These are phyloP conservation scores for Frankliniella intonsa DNA, from an alignment of 2,888 invertebrate species.

Conservation along the genomic window DNA sequence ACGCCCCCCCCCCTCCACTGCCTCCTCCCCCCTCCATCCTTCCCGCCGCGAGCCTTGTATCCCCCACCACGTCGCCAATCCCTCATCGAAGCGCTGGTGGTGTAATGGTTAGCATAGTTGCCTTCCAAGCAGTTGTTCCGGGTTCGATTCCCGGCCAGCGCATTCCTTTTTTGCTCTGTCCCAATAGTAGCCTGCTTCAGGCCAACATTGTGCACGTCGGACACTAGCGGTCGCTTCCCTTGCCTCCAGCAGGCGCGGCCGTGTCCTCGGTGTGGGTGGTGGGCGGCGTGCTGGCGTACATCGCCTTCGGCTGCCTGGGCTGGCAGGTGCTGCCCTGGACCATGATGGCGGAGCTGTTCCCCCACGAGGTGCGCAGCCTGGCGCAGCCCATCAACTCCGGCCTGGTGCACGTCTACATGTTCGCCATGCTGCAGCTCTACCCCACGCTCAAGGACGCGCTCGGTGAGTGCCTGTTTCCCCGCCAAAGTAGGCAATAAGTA, in stretches of 20 bases:
- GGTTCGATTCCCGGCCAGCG: slow-evolving; percentile 44
- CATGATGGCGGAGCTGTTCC: slow-evolving; percentile 61
- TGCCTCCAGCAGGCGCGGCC: background rate
- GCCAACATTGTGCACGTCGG: too few species aligned
- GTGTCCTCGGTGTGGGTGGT: slow-evolving; percentile 43
- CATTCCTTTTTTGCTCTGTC: too few species aligned
- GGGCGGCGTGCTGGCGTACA: slow-evolving; percentile 52
- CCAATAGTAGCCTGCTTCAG: too few species aligned
- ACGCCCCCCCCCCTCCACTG: too few species aligned
- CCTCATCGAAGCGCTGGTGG: slow-evolving; percentile 40
- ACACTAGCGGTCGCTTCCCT: too few species aligned
- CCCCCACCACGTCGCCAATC: too few species aligned
- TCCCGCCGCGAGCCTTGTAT: too few species aligned
- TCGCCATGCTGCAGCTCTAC: slow-evolving; percentile 54
- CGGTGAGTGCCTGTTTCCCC: too few species aligned
- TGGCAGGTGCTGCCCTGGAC: slow-evolving; percentile 60
- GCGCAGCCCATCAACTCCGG: slow-evolving; percentile 57
- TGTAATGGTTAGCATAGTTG: slow-evolving; percentile 46
- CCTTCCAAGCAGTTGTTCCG: slow-evolving; percentile 44
- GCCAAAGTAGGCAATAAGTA: too few species aligned
- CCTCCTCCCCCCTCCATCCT: too few species aligned
- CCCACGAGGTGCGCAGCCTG: slow-evolving; percentile 56
- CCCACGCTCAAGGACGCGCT: slow-evolving; percentile 41
- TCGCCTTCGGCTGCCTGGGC: slow-evolving; percentile 57
- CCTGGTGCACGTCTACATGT: slow-evolving; percentile 56